Conservation (phyloP, 2,888 invertebrate species). For the Antheraea assamensis region DNA sequence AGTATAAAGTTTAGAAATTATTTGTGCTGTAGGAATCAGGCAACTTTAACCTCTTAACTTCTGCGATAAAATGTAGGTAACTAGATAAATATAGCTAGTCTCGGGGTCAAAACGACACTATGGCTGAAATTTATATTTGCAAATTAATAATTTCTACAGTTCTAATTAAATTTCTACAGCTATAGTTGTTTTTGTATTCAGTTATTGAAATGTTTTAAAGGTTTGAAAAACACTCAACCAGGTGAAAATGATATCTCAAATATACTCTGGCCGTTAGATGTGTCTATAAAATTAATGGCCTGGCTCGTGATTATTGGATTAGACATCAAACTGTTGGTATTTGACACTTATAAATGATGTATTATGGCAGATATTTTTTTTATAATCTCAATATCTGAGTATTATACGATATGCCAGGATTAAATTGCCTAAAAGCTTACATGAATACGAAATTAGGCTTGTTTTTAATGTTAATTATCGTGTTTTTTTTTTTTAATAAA, state of each 20-base stretch:
- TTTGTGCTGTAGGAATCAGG: background rate
- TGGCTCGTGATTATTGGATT: background rate
- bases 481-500: background rate
- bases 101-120: background rate
- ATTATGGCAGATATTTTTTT: background rate
- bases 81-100: background rate
- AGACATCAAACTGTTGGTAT: background rate
- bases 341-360: background rate
- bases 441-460: background rate
- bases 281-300: background rate
- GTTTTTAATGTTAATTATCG: background rate
- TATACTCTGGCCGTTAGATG: background rate
- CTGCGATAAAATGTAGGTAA: background rate
- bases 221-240: background rate
- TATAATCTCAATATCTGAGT: background rate
- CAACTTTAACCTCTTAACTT: background rate
- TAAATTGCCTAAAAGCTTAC: background rate
- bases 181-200: background rate
- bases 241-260: background rate
- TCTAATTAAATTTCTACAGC: background rate
- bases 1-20: background rate
- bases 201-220: background rate
- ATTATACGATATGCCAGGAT: background rate
- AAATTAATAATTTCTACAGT: background rate
- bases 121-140: background rate